Conservation (phyloP, 2,113 vertebrate genomes). For the Setophaga coronata region DNA sequence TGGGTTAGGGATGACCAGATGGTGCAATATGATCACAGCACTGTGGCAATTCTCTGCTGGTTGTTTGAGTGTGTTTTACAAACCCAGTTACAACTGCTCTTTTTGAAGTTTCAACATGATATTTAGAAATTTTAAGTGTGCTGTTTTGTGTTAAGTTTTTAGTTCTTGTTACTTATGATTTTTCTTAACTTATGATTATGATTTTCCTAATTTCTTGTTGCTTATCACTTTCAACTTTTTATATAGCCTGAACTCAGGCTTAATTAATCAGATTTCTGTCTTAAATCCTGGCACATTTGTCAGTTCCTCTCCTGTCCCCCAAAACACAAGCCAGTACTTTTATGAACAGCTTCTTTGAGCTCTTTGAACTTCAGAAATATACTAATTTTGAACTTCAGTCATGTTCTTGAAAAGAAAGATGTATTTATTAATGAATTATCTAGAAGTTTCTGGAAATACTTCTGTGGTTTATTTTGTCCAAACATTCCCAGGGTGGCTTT, state of each 20-base stretch:
- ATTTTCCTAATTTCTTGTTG: background rate
- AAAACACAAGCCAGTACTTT: background rate
- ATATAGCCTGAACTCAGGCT: background rate
- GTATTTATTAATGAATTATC: background rate
- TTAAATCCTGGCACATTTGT: background rate
- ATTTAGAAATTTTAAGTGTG: background rate
- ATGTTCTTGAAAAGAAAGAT: background rate
- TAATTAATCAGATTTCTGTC: background rate
- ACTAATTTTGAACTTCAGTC: background rate
- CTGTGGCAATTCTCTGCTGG: conserved; percentile 4
- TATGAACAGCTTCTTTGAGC: background rate
- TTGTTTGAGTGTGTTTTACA: background rate
- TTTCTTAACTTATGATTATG: background rate
- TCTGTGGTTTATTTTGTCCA: background rate
- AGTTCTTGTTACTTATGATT: background rate
- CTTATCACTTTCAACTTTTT: background rate
- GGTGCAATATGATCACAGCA: background rate
- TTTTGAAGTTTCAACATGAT: background rate
- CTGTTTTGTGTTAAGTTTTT: background rate
- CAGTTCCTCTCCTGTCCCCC: background rate
- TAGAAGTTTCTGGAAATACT: background rate
- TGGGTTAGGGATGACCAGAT: conserved; percentile 22
- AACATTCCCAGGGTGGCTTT: background rate
- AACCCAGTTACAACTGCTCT: background rate
- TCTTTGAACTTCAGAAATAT: background rate